Evolutionary conservation across 2,888 invertebrate species (phyloP), one percentile per base, ranked within the genome.

Genomic region (Pseudoips prasinana): DNA sequence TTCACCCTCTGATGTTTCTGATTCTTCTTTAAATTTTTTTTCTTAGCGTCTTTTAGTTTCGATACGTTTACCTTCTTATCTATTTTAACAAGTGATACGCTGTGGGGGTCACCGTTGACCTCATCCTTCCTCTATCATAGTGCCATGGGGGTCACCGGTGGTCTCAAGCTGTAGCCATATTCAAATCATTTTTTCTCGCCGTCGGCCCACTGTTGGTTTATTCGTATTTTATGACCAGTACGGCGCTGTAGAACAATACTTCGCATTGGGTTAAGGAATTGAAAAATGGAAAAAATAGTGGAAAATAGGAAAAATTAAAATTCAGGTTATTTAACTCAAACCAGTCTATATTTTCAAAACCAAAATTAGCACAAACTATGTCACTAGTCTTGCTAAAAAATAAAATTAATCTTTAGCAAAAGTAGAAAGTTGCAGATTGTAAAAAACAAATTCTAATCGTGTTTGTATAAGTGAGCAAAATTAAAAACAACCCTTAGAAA

Each of bases 61-160:
- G n/a, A n/a, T n/a, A n/a, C n/a, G n/a, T n/a, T n/a, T n/a, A n/a
- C n/a, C n/a, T n/a, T n/a, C n/a, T n/a, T n/a, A n/a, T n/a, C n/a
- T n/a, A n/a, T n/a, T n/a, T n/a, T n/a, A n/a, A 14, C 14, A 14
- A 2, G 14, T 14, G 2, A 5, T 3, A 14, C 37, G 37, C 29
- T 34, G 32, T 35, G 34, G 31, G 28, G 42, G 33, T 25, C 43
- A 44, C 39, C 39, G 40, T 40, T 34, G 38, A 46, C 43, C 46
- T 39, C 47, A 47, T 39, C 47, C 39, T 44, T 39, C 46, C 44
- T 41, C 43, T 37, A 44, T 40, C 41, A 44, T 44, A 38, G 46
- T 48, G 53, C 50, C 57, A 43, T 51, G 57, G 49, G 47, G 51
- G 51, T 39, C 49, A 53, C 53, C 51, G 47, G 54, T 57, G 54